Evolutionary conservation across 2,113 vertebrate genomes (phyloP), one percentile per base, ranked within the genome.

Genomic region (Bostrychus sinensis): DNA sequence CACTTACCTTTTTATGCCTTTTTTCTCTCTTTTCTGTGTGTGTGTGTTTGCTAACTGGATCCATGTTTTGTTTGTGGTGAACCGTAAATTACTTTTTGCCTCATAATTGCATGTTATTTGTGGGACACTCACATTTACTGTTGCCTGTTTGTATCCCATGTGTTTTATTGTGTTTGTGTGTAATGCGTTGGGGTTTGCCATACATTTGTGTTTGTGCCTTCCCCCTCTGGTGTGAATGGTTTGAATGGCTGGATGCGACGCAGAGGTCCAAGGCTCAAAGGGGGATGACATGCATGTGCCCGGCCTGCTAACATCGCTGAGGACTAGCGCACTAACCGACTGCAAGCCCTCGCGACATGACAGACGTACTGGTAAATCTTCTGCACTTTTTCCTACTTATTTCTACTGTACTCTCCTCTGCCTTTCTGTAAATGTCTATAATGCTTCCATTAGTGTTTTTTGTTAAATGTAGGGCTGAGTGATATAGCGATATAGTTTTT

Each of bases 271-370:
- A 82, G 70, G 81, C 83, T 68, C 75, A 85, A 81, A 46, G 87
- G 84, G 85, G 86, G 89, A 91, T 92, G 91, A 89, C 91, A 92
- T 92, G 91, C 89, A 84, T 89, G 89, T 81, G 77, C 79, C 88
- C 83, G 78, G 86, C 82, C 88, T 88, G 85, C 86, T 92, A 90
- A 91, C 89, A 89, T 57, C 89, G 77, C 81, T 85, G 88, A 91
- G 82, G 77, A 88, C 82, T 88, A 56, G 62, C 74, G 66, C 85
- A 83, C 85, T 89, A 86, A 87, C 85, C 71, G 61, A 81, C 85
- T 68, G 83, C 72, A 75, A 60, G 80, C 66, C 70, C 75, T 85
- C 86, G 56, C 81, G 59, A 88, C 85, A 91, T 92, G 91, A 89
- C 88, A 80, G 91, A 92, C 74, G 84, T 89, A 43, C 89, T 91